Conservation (phyloP, 2,113 vertebrate species). For the Mola mola region DNA sequence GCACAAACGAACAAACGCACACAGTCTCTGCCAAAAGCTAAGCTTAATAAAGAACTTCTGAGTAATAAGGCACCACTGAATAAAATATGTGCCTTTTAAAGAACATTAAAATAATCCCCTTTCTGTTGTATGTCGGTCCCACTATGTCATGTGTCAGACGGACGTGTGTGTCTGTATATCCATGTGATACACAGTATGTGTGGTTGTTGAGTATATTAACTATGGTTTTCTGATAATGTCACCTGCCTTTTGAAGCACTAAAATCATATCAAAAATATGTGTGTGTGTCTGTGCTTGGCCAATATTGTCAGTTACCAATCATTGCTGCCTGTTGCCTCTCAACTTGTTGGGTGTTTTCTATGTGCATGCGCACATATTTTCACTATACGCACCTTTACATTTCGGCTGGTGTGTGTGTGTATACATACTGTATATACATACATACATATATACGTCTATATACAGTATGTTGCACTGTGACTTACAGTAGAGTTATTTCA, state of each 20-base stretch:
- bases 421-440: slow-evolving; percentile 1
- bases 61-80: slow-evolving; percentile 51
- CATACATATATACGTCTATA: slow-evolving; percentile 33
- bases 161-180: slow-evolving; percentile 31
- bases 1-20: slow-evolving; percentile 5
- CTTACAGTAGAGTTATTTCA: slow-evolving; percentile 23
- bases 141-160: slow-evolving; percentile 54
- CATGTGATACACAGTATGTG: slow-evolving; percentile 33
- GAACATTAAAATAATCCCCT: slow-evolving; percentile 64
- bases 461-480: slow-evolving; percentile 47
- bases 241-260: slow-evolving; percentile 34
- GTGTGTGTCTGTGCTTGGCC: slow-evolving; percentile 18
- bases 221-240: slow-evolving; percentile 55
- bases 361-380: slow-evolving; percentile 35
- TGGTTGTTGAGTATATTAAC: slow-evolving; percentile 20
- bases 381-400: slow-evolving; percentile 32
- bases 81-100: slow-evolving; percentile 53
- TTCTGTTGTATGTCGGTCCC: slow-evolving; percentile 55
- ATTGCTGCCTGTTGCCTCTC: slow-evolving; percentile 49
- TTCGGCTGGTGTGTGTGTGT: slow-evolving; percentile 17
- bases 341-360: slow-evolving; percentile 73
- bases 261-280: slow-evolving; percentile 42
- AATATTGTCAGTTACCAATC: slow-evolving; percentile 36
- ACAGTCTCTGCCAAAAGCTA: slow-evolving; percentile 37
- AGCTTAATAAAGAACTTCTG: slow-evolving; percentile 68